Percentiles rank a stretch among this genome's conserved stretches.
Evolutionary conservation across 2,797 vertebrate species (phyloP).

Genomic region (Trachops cirrhosus): DNA sequence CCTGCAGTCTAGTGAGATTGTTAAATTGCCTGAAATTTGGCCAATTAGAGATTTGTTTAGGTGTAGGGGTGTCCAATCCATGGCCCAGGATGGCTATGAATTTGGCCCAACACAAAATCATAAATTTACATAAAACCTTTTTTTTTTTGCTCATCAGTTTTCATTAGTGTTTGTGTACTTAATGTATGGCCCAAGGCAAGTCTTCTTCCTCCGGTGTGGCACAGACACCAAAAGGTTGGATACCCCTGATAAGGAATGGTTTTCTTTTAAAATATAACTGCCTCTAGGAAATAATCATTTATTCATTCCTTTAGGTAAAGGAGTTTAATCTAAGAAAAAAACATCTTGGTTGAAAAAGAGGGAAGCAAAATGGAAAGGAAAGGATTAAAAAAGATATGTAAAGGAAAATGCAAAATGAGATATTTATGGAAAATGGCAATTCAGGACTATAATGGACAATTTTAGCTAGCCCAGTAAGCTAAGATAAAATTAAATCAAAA

Average conservation of each 20-base stretch:
- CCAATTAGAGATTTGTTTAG: constrained; percentile 34
- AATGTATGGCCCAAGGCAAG: too few species aligned
- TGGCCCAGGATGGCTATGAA: too few species aligned
- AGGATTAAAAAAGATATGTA: neutral
- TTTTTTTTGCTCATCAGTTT: too few species aligned
- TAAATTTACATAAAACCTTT: too few species aligned
- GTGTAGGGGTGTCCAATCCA: too few species aligned
- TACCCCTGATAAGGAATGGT: neutral
- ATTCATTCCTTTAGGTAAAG: constrained; percentile 47
- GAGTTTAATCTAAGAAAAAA: constrained; percentile 13
- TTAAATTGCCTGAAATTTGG: constrained; percentile 45
- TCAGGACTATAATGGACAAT: neutral
- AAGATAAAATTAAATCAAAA: neutral
- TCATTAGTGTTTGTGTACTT: too few species aligned
- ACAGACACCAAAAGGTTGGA: too few species aligned
- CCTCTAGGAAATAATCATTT: neutral
- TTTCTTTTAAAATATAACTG: constrained; percentile 42
- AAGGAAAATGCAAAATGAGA: constrained; percentile 44
- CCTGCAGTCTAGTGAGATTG: constrained; percentile 16
- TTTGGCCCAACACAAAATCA: too few species aligned
- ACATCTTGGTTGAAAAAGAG: neutral
- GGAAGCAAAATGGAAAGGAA: neutral
- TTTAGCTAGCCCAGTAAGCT: neutral
- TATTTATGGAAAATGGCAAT: neutral
- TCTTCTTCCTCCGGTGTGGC: too few species aligned